These are phyloP conservation scores for Disparrhopalites patrizii DNA, from an alignment of 2,888 invertebrate species.

Conservation along the genomic window DNA sequence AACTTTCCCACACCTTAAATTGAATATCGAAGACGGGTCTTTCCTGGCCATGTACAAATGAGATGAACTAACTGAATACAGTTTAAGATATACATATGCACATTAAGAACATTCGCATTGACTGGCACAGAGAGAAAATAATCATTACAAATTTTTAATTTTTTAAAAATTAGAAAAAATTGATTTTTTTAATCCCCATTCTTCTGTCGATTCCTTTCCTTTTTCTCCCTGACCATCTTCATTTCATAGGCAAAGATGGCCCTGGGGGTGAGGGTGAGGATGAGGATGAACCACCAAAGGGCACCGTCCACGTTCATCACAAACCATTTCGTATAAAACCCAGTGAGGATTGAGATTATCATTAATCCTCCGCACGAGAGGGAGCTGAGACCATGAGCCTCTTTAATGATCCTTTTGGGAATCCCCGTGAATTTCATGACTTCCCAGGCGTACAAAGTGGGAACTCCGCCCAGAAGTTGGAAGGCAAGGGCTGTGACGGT, in stretches of 20 bases:
- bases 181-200: too few relatives aligned
- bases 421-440: neutral
- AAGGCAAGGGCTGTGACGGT: neutral
- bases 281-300: neutral
- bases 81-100: too few relatives aligned
- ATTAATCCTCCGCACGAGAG: neutral
- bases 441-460: neutral
- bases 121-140: too few relatives aligned
- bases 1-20: too few relatives aligned
- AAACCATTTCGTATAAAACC: neutral
- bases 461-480: neutral
- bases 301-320: neutral
- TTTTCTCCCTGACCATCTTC: neutral
- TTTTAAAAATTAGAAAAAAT: too few relatives aligned
- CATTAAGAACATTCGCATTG: too few relatives aligned
- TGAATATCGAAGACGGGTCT: too few relatives aligned
- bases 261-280: neutral
- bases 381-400: neutral
- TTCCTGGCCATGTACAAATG: too few relatives aligned
- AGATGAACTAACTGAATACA: too few relatives aligned
- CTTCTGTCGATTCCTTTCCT: neutral
- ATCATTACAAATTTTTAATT: too few relatives aligned
- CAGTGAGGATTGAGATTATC: neutral
- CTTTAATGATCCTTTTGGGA: neutral
- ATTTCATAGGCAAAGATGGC: neutral